These are phyloP conservation scores for Pipistrellus pygmaeus DNA, from an alignment of 2,797 vertebrate species.

Conservation along the genomic window DNA sequence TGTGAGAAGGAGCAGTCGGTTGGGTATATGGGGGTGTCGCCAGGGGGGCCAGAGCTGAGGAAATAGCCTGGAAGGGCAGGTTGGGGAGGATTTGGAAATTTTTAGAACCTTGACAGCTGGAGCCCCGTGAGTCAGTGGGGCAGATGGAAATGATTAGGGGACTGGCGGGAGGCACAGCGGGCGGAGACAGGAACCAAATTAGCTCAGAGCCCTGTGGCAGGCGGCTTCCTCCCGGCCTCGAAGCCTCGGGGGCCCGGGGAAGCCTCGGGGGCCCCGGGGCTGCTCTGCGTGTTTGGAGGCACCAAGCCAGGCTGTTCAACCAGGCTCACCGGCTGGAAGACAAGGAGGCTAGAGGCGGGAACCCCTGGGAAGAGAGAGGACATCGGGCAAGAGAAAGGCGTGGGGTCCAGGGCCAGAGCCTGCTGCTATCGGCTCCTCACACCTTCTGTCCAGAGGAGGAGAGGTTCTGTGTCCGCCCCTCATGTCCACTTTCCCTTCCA, in stretches of 20 bases:
- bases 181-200: background rate
- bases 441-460: background rate
- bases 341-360: background rate
- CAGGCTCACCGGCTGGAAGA: background rate
- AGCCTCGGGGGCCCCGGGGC: background rate
- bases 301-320: background rate
- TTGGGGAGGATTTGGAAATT: conserved; percentile 72
- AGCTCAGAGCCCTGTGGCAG: background rate
- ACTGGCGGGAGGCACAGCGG: background rate
- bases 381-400: background rate
- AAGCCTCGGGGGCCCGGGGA: background rate
- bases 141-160: conserved; percentile 80
- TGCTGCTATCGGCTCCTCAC: background rate
- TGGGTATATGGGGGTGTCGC: background rate
- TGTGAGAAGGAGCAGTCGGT: background rate
- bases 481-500: background rate
- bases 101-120: conserved; percentile 71
- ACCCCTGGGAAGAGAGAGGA: background rate
- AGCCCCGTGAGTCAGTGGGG: conserved; percentile 71
- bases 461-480: background rate
- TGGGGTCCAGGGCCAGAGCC: background rate
- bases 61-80: conserved; percentile 39
- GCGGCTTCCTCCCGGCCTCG: background rate
- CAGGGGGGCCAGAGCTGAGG: background rate
- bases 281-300: background rate